Evolutionary conservation across 2,113 vertebrate species (phyloP).

Genomic region (Cnemophilus loriae): DNA sequence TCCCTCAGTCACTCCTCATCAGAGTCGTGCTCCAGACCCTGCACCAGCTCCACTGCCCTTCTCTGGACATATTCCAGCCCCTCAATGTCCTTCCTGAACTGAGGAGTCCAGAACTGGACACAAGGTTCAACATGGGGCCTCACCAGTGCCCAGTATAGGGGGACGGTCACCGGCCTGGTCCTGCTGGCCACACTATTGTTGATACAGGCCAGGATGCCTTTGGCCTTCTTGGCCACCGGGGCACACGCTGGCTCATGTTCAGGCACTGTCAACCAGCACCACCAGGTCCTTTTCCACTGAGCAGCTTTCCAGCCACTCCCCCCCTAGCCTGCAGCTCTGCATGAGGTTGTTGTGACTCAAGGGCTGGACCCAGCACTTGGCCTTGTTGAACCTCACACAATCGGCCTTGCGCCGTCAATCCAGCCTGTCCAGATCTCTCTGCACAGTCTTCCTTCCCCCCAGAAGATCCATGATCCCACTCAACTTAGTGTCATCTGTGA

Average conservation of each 20-base stretch:
- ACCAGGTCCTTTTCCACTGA: not conserved
- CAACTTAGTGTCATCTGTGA: not conserved
- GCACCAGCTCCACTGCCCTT: not conserved
- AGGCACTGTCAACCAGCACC: fast-evolving
- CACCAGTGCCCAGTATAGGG: no score
- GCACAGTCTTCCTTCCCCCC: not conserved
- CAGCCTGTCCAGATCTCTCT: not conserved
- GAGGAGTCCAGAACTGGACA: not conserved
- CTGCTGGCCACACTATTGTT: not conserved
- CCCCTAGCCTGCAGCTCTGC: not conserved
- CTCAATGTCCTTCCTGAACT: not conserved
- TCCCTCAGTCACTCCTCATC: not conserved
- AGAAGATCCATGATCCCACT: not conserved
- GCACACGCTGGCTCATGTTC: not conserved
- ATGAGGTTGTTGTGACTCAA: fast-evolving
- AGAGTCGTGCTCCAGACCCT: not conserved
- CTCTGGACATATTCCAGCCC: not conserved
- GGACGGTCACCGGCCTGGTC: fast-evolving
- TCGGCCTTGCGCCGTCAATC: fast-evolving
- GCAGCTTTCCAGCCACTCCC: not conserved
- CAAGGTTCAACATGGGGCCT: not conserved
- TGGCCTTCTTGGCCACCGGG: not conserved
- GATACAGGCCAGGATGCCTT: not conserved
- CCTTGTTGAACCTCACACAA: not conserved
- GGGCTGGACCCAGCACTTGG: fast-evolving